phyloP scores from a whole-genome alignment of 1,140 invertebrate genomes.

The Lutraria rhynchaena region DNA sequence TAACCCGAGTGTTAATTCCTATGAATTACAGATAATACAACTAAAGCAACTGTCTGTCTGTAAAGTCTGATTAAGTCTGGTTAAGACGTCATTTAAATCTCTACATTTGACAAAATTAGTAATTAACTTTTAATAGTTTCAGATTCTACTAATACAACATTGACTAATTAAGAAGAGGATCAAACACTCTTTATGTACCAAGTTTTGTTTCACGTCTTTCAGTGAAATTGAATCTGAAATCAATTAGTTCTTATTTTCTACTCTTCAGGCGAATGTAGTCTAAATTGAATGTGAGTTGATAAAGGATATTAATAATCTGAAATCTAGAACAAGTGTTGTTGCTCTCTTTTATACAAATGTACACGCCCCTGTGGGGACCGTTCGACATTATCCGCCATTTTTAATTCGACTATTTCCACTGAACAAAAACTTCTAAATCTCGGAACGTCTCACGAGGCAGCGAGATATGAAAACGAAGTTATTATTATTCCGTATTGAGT shows the following conservation, averaged over 20 bases:
- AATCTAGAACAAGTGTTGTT: conserved; percentile 12
- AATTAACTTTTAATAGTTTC: no score
- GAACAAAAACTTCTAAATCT: conserved; percentile 46
- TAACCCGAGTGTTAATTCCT: no score
- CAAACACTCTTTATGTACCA: no score
- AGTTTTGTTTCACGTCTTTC: no score
- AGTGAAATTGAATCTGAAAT: no score
- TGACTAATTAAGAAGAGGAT: no score
- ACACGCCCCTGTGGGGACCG: conserved; percentile 20
- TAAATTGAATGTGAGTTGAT: conserved; percentile 45
- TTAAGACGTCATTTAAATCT: no score
- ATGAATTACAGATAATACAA: no score
- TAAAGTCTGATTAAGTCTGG: no score
- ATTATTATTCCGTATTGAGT: conserved; percentile 39
- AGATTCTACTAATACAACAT: no score
- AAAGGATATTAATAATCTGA: conserved; percentile 36
- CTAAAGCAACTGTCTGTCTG: no score
- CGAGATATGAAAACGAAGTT: conserved; percentile 35
- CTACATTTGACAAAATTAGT: no score
- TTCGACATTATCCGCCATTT: conserved; percentile 29
- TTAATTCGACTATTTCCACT: conserved; percentile 37
- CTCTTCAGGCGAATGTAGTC: neutral
- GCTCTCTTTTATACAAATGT: conserved; percentile 41
- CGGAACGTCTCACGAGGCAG: conserved; percentile 29
- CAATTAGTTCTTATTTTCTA: conserved; percentile 47